Conservation (phyloP, 2,797 vertebrate species). For the Macroramphosus scolopax region DNA sequence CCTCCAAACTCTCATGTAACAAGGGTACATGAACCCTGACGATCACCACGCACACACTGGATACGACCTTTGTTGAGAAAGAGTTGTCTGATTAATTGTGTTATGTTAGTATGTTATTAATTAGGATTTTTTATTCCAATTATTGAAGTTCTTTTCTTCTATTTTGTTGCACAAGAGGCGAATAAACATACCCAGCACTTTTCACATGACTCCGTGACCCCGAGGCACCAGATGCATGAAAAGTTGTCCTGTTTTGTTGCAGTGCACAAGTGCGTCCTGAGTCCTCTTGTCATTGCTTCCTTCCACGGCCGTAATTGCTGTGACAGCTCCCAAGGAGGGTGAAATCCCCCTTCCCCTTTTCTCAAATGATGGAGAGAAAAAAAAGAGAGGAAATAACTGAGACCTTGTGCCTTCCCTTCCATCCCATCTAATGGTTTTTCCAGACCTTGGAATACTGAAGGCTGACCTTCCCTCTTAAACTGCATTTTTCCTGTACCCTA, state of each 20-base stretch:
- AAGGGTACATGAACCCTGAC: constrained; percentile 8
- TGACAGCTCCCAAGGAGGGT: constrained; percentile 38
- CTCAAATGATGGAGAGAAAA: constrained; percentile 58
- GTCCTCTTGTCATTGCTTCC: constrained; percentile 41
- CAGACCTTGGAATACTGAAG: constrained; percentile 57
- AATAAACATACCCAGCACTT: constrained; percentile 1
- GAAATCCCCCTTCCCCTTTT: constrained; percentile 14
- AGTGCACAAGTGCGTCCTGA: constrained; percentile 25
- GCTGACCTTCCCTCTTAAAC: constrained; percentile 53
- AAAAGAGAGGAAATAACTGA: constrained; percentile 60
- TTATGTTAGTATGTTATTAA: too few species aligned
- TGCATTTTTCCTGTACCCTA: constrained; percentile 64
- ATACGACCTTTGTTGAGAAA: constrained; percentile 16
- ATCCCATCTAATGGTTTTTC: constrained; percentile 70
- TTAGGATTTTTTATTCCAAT: too few species aligned
- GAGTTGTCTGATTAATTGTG: background rate
- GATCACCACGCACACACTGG: background rate
- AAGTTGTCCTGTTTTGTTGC: constrained; percentile 16
- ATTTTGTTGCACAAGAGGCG: background rate
- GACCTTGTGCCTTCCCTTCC: constrained; percentile 68
- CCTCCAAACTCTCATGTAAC: constrained; percentile 39
- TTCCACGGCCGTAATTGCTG: constrained; percentile 30
- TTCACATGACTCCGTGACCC: constrained; percentile 14
- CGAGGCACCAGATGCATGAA: constrained; percentile 14
- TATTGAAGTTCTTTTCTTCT: background rate